phyloP scores from a whole-genome alignment of 2,113 vertebrate species.

The Hemichromis elongatus region DNA sequence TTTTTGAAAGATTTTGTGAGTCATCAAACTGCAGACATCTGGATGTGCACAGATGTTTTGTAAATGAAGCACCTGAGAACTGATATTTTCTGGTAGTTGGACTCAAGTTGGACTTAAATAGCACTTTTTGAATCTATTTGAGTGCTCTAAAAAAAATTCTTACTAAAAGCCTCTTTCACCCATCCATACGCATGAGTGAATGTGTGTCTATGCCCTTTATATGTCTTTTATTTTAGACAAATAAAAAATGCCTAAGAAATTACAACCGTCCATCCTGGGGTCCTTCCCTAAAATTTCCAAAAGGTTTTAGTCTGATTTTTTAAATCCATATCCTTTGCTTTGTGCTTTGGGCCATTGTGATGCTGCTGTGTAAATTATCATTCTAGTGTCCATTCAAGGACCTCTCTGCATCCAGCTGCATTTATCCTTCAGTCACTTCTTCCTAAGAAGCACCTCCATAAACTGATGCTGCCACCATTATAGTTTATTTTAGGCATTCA shows the following conservation, averaged over 20 bases:
- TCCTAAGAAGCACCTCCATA: not conserved
- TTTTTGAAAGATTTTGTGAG: not conserved
- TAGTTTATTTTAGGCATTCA: not conserved
- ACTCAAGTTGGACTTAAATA: not conserved
- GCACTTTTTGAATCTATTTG: not conserved
- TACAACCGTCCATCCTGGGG: not conserved
- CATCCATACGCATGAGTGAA: not conserved
- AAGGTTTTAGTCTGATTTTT: not conserved
- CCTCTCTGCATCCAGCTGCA: not conserved
- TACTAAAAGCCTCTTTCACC: not conserved
- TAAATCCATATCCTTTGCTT: not conserved
- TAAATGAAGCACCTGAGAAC: not conserved
- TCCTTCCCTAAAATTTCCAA: not conserved
- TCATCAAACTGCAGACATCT: not conserved
- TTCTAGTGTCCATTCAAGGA: not conserved
- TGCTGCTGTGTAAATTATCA: not conserved
- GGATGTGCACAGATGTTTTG: not conserved
- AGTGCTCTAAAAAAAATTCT: not conserved
- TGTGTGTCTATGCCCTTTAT: not conserved
- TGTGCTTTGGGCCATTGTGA: not conserved
- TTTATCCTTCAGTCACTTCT: not conserved
- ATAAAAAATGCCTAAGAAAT: not conserved
- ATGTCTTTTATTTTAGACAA: not conserved
- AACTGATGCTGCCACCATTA: not conserved
- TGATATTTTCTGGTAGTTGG: not conserved